Evolutionary conservation across 92 coral and sea anemone species (phyloP), one percentile per base, ranked within the genome.

Genomic region (Chrysogorgia sp.): DNA sequence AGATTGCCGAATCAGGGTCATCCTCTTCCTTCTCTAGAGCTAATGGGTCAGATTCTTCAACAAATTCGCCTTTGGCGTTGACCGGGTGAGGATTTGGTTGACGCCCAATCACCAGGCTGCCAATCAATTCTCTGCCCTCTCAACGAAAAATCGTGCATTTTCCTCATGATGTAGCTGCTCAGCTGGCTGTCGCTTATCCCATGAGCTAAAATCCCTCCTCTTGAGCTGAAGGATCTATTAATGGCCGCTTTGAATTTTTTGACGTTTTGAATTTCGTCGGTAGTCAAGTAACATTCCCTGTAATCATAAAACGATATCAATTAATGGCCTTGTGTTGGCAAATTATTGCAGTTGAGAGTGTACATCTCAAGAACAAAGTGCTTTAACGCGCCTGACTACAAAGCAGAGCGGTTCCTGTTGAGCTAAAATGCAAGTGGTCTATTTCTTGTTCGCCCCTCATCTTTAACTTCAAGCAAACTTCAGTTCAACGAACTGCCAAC

Each of bases 221-320:
- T 13, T 14, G 19, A 35, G 7, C 48, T 45, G 20, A 77, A 77
- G 0, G 71, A 58, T 45, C 83, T 26, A 35, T 78, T 78, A 2
- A 78, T 78, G 10, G 74, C 83, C 1, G 61, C 40, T 47, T 56
- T 78, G 30, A 78, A 78, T n/a, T 40, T 17, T 30, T 78, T 78
- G 3, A 45, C 62, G 33, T 3, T 78, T 20, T 21, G 40, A 45
- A 63, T 63, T 15, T 78, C 83, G n/a, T n/a, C n/a, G n/a, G n/a
- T n/a, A n/a, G n/a, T n/a, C n/a, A n/a, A n/a, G n/a, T n/a, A n/a
- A n/a, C n/a, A n/a, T n/a, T n/a, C n/a, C n/a, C n/a, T n/a, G n/a
- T n/a, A n/a, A n/a, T n/a, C n/a, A n/a, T n/a, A n/a, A n/a, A n/a
- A n/a, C n/a, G n/a, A n/a, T n/a, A n/a, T n/a, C n/a, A n/a, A n/a